These are phyloP conservation scores for Hipposideros larvatus DNA, from an alignment of 2,797 vertebrate genomes.

Conservation along the genomic window DNA sequence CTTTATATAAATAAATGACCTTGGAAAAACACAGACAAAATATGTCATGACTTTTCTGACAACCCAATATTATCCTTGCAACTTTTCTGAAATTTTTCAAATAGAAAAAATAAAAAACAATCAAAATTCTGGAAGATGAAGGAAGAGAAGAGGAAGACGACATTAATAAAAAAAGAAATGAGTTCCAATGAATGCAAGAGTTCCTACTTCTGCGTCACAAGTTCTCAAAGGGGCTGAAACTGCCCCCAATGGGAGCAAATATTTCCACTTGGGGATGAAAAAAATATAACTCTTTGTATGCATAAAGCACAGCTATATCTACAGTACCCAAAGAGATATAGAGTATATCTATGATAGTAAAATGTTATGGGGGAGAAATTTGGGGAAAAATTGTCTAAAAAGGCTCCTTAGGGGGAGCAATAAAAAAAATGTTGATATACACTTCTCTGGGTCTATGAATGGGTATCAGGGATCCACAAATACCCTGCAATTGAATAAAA, in stretches of 20 bases:
- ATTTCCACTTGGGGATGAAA: not conserved
- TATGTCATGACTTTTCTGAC: too few relatives aligned
- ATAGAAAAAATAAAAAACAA: not conserved
- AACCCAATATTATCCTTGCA: too few relatives aligned
- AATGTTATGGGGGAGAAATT: not conserved
- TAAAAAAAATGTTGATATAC: not conserved
- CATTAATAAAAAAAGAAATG: not conserved
- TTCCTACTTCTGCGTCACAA: not conserved
- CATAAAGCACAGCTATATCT: not conserved
- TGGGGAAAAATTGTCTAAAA: not conserved
- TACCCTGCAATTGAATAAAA: not conserved
- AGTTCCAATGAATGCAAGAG: not conserved
- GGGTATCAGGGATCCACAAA: not conserved
- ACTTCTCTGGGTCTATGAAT: not conserved
- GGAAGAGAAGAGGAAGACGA: not conserved
- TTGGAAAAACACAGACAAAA: too few relatives aligned
- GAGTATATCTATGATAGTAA: not conserved
- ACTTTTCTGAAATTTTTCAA: not conserved
- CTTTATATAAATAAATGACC: too few relatives aligned
- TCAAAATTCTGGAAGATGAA: not conserved
- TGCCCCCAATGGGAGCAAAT: not conserved
- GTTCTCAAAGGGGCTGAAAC: not conserved
- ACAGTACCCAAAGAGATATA: not conserved
- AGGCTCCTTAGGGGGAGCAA: rapidly evolving
- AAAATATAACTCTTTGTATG: not conserved